Percentiles rank a stretch among this genome's conserved stretches.
phyloP scores from a whole-genome alignment of 1,140 invertebrate species.

The Drosophila bocqueti region DNA sequence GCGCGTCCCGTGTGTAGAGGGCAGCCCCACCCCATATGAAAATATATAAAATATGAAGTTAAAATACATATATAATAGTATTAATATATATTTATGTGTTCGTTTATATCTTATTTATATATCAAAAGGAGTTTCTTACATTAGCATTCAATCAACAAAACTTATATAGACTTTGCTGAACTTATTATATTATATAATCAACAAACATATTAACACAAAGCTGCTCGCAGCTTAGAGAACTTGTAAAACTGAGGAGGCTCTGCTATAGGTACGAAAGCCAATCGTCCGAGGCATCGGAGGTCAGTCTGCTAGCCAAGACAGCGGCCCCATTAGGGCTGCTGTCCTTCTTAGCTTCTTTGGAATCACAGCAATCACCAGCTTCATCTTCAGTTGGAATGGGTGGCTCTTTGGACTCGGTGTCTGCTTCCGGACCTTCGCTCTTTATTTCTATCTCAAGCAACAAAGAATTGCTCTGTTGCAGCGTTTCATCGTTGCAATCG shows the following conservation, averaged over 20 bases:
- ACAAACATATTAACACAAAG: background rate
- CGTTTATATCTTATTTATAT: slow-evolving; percentile 2
- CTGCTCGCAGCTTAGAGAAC: background rate
- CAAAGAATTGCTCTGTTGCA: background rate
- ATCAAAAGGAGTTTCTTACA: slow-evolving; percentile 32
- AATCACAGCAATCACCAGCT: background rate
- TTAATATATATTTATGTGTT: slow-evolving; percentile 26
- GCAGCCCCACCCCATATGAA: slow-evolving; percentile 3
- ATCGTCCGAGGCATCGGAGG: slow-evolving; percentile 62
- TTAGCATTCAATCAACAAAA: slow-evolving; percentile 10
- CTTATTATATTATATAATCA: background rate
- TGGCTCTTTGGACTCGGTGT: too few relatives aligned
- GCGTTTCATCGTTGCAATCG: background rate
- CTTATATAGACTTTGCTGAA: background rate
- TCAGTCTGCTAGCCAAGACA: slow-evolving; percentile 16
- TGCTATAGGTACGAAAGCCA: slow-evolving; percentile 45
- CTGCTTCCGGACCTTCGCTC: background rate
- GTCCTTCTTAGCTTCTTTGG: background rate
- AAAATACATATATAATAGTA: slow-evolving; percentile 23
- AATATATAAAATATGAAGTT: slow-evolving; percentile 36
- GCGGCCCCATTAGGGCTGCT: background rate
- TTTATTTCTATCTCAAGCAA: slow-evolving; percentile 10
- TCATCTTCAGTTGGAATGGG: too few relatives aligned
- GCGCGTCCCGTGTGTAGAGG: too few relatives aligned
- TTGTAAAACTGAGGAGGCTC: background rate